Percentiles rank a stretch among this genome's conserved stretches.
Conservation (phyloP, 2,888 invertebrate species). For the Trissolcus brochymenae region DNA sequence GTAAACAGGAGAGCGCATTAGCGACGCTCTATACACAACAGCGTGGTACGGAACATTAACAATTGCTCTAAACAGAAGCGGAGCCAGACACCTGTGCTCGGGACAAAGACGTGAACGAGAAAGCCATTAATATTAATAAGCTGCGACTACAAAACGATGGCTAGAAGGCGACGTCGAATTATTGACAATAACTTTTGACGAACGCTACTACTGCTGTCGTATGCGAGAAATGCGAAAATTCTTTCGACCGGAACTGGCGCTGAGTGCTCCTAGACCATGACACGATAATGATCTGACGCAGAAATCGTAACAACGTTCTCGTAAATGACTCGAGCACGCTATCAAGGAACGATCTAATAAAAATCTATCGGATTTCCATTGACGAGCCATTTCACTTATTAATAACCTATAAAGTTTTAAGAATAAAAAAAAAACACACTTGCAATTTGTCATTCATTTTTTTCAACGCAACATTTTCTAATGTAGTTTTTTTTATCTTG, state of each 20-base stretch:
- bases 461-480: too few species aligned
- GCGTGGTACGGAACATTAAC: not conserved
- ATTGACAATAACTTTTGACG: conserved; percentile 42
- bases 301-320: conserved; percentile 45
- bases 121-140: conserved; percentile 34
- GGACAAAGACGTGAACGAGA: conserved; percentile 7
- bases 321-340: conserved; percentile 30
- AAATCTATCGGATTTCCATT: conserved; percentile 23
- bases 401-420: conserved; percentile 33
- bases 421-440: not conserved
- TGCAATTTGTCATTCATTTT: too few species aligned
- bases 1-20: conserved; percentile 17
- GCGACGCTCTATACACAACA: not conserved
- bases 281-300: conserved; percentile 62
- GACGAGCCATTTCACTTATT: conserved; percentile 34
- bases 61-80: conserved; percentile 23
- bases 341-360: conserved; percentile 34
- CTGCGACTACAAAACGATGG: not conserved
- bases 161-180: conserved; percentile 37
- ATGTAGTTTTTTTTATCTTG: too few species aligned
- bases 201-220: conserved; percentile 21
- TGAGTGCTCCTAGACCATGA: conserved; percentile 55
- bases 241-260: conserved; percentile 43
- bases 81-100: not conserved
- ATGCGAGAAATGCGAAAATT: conserved; percentile 38